phyloP scores from a whole-genome alignment of 2,113 vertebrate genomes.

The Mesembrinibis cayennensis region DNA sequence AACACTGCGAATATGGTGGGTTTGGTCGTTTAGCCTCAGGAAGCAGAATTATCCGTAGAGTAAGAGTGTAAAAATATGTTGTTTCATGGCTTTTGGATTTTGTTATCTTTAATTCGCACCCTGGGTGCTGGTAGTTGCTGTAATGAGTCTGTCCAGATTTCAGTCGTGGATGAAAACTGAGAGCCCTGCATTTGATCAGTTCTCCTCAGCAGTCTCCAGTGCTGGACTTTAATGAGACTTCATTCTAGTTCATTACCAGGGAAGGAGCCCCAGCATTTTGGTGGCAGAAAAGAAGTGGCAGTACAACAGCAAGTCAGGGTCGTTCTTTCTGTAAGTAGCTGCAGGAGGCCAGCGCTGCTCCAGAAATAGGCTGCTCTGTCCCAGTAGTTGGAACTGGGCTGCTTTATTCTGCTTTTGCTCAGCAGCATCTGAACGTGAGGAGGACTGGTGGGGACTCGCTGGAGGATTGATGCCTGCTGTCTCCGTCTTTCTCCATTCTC shows the following conservation, averaged over 20 bases:
- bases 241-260: fast-evolving
- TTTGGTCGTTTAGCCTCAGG: neutral
- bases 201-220: neutral
- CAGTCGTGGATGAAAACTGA: neutral
- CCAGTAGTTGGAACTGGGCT: neutral
- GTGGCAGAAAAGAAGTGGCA: neutral
- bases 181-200: neutral
- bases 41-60: neutral
- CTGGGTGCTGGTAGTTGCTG: neutral
- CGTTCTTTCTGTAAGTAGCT: neutral
- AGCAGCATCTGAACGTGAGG: neutral
- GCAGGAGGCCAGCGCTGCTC: neutral
- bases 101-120: neutral
- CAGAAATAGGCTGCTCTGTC: neutral
- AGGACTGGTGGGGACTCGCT: fast-evolving
- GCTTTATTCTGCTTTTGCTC: neutral
- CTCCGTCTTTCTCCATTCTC: neutral
- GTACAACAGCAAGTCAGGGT: neutral
- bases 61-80: neutral
- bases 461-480: neutral
- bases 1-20: neutral
- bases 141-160: neutral
- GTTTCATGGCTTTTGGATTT: neutral
- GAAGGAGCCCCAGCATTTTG: neutral
- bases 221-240: neutral